Evolutionary conservation across 2,888 invertebrate genomes (phyloP).

Genomic region (Congeria kusceri): DNA sequence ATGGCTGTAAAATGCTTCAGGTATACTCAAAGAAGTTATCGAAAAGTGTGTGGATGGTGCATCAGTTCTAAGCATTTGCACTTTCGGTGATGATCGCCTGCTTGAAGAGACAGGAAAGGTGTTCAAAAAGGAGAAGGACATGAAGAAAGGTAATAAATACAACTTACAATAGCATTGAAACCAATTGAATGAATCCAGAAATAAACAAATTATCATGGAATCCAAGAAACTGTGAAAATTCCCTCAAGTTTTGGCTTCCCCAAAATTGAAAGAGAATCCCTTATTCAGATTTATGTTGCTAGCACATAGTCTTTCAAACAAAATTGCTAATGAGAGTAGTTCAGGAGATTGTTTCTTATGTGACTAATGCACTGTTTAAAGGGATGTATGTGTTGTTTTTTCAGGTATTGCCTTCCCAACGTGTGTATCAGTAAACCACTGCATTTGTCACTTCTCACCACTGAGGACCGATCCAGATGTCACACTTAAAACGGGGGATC

Average conservation of each 20-base stretch:
- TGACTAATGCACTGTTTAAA: too few relatives aligned
- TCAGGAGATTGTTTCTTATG: too few relatives aligned
- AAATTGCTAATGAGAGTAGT: too few relatives aligned
- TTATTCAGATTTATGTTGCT: too few relatives aligned
- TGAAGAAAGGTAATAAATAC: constrained; percentile 92
- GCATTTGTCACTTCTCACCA: constrained; percentile 99
- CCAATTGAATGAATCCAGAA: too few relatives aligned
- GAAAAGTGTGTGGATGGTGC: constrained; percentile 94
- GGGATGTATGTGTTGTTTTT: constrained; percentile 34
- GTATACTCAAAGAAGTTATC: constrained; percentile 94
- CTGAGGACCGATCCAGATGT: constrained; percentile 93
- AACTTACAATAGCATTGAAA: too few relatives aligned
- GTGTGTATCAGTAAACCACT: constrained; percentile 99
- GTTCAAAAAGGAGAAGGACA: constrained; percentile 99
- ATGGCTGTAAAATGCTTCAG: constrained; percentile 86
- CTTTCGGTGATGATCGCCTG: constrained; percentile 94
- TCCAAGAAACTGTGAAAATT: too few relatives aligned
- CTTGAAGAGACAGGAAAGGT: constrained; percentile 97
- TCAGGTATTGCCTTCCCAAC: constrained; percentile 97
- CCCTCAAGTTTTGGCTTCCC: too few relatives aligned
- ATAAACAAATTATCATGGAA: too few relatives aligned
- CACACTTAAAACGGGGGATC: constrained; percentile 93
- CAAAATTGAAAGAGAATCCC: too few relatives aligned
- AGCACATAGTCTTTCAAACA: too few relatives aligned
- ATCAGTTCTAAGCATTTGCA: constrained; percentile 96